A percentile compares a stretch with the other conserved stretches of the same genome.
Evolutionary conservation across 2,113 vertebrate genomes (phyloP).

Genomic region (Corapipo altera): DNA sequence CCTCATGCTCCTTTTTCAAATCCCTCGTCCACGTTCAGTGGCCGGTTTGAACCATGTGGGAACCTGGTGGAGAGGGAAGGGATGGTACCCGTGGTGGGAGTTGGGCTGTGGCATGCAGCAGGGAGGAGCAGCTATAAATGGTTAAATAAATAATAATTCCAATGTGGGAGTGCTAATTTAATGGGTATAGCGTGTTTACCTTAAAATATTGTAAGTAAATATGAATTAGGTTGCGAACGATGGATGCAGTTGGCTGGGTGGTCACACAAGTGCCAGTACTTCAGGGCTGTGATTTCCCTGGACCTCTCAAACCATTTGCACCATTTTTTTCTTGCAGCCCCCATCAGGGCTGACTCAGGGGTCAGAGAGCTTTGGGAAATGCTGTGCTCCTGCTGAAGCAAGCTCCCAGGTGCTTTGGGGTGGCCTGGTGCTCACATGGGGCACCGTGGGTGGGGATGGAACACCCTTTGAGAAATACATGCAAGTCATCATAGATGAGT

Average conservation of each 20-base stretch:
- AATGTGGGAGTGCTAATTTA: not conserved
- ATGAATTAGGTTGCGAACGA: not conserved
- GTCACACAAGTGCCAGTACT: accelerated
- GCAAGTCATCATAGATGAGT: accelerated
- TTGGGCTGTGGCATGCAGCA: not conserved
- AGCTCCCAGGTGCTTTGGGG: not conserved
- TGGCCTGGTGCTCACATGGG: not conserved
- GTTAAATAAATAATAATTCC: slow-evolving; percentile 16
- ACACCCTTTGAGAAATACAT: not conserved
- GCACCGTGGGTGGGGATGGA: not conserved
- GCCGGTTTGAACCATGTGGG: not conserved
- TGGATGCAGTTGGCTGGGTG: not conserved
- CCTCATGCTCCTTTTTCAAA: not conserved
- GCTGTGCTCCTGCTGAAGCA: not conserved
- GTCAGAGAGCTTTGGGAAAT: not conserved
- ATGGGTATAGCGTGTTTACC: not conserved
- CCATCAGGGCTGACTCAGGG: not conserved
- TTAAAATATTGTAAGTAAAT: not conserved
- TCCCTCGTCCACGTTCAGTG: not conserved
- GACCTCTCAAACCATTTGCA: not conserved
- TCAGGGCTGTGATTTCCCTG: not conserved
- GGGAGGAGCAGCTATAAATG: not conserved
- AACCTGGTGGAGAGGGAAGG: not conserved
- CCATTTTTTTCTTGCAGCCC: not conserved
- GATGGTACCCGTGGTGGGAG: not conserved